These are phyloP conservation scores for Ormyrus labotus DNA, from an alignment of 2,888 invertebrate species.

Conservation along the genomic window DNA sequence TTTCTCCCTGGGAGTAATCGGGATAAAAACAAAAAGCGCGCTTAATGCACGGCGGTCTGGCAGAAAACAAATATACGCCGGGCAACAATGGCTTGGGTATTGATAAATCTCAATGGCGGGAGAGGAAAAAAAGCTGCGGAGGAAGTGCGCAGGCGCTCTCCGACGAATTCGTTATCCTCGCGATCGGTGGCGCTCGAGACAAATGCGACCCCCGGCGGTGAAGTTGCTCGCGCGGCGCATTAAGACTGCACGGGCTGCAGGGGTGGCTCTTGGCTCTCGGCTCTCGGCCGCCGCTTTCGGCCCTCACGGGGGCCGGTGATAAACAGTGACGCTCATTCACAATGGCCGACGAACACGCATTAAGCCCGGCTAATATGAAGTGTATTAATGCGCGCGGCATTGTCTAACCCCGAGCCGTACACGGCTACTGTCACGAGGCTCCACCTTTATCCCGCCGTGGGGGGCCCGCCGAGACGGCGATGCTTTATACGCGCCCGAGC, in stretches of 20 bases:
- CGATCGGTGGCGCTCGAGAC: constrained; percentile 68
- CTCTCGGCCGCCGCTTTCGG: constrained; percentile 8
- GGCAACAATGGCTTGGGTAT: constrained; percentile 51
- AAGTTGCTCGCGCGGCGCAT: constrained; percentile 56
- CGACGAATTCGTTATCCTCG: constrained; percentile 70
- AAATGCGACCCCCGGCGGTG: constrained; percentile 70
- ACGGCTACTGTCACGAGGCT: constrained; percentile 74
- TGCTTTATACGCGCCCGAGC: too few relatives aligned
- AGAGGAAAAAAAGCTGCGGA: constrained; percentile 54
- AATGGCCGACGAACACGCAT: constrained; percentile 75
- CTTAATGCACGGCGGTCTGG: not conserved
- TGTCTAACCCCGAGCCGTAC: constrained; percentile 74
- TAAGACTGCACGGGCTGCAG: constrained; percentile 25
- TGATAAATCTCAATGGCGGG: constrained; percentile 63
- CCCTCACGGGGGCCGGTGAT: constrained; percentile 73
- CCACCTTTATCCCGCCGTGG: constrained; percentile 72
- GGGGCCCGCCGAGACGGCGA: constrained; percentile 65
- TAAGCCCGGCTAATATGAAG: constrained; percentile 76
- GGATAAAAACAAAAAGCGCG: constrained; percentile 4
- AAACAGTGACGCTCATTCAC: constrained; percentile 76
- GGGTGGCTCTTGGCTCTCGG: constrained; percentile 9
- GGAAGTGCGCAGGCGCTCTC: constrained; percentile 46
- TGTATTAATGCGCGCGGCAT: constrained; percentile 75
- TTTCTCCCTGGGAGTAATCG: too few relatives aligned
- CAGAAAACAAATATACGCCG: not conserved